phyloP scores from a whole-genome alignment of 2,113 vertebrate species.

The Thalassoma bifasciatum region DNA sequence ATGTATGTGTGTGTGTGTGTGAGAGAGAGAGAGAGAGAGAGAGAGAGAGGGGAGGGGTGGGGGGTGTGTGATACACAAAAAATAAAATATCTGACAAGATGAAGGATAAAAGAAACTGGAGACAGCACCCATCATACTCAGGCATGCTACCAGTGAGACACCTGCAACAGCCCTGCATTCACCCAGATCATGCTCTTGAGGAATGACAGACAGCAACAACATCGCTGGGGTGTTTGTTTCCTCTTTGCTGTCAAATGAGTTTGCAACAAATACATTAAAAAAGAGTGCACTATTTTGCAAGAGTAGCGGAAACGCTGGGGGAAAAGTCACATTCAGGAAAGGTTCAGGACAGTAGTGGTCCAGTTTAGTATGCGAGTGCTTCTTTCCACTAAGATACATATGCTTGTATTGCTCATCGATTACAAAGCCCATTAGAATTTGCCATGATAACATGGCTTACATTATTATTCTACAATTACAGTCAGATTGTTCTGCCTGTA shows the following conservation, averaged over 20 bases:
- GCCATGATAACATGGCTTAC: constrained; percentile 2
- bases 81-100: no score
- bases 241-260: constrained; percentile 42
- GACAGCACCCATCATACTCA: constrained; percentile 58
- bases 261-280: constrained; percentile 9
- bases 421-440: constrained; percentile 25
- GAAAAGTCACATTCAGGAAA: not conserved
- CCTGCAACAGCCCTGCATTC: constrained; percentile 27
- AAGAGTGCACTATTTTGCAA: constrained; percentile 1
- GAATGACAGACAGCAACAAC: constrained; percentile 37
- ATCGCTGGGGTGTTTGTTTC: constrained; percentile 19
- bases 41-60: no score
- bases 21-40: no score
- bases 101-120: constrained; percentile 15
- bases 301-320: not conserved
- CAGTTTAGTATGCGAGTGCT: not conserved
- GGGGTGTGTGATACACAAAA: no score
- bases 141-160: constrained; percentile 42
- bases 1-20: constrained; percentile 2
- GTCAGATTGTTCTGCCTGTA: not conserved
- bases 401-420: constrained; percentile 18
- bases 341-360: not conserved
- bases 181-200: constrained; percentile 34
- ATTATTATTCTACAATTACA: constrained; percentile 7
- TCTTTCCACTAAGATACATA: constrained; percentile 7